Evolutionary conservation across 1,140 invertebrate species (phyloP), one percentile per base, ranked within the genome.

Genomic region (Halictus rubicundus): DNA sequence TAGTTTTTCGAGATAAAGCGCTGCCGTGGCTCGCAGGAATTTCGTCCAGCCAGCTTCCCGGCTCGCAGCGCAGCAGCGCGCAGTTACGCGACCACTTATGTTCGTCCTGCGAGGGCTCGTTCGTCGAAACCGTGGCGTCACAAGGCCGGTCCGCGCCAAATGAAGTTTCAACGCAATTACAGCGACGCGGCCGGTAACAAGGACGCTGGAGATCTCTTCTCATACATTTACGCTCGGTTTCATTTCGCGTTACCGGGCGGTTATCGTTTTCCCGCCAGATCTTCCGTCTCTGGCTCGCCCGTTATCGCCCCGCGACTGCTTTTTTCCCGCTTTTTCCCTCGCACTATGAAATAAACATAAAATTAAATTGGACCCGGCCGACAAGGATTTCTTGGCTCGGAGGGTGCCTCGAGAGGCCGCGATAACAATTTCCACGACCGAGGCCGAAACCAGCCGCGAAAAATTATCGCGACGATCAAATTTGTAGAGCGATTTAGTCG

Each of bases 101-200:
- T 66, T 25, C 65, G 49, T 70, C 63, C 63, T 60, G 61, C 70
- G 52, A 66, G 54, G 2, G 42, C 1, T 64, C n/a, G 39, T 32
- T 61, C 27, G 19, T 9, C 54, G 54, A 21, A 6, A 54, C 16
- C 3, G 4, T 21, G 27, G n/a, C 60, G 27, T 61, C 6, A 37
- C 7, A 19, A 39, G 37, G 63, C 32, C 12, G 70, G 39, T 39
- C 23, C 60, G 42, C 49, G 74, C 66, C 74, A 78, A 81, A 81
- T 77, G 74, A 81, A 81, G 74, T 81, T 81, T 78, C 79, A 76
- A 59, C 74, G 74, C 79, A 81, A 81, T 81, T 81, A 81, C 61
- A 64, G 66, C 74, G 74, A 78, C 66, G 60, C 68, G 42, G 68
- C 25, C 74, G 74, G 79, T 78, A 71, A 78, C 79, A 78, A 81